phyloP scores from a whole-genome alignment of 2,113 vertebrate genomes.

The Aspidoscelis tigris region DNA sequence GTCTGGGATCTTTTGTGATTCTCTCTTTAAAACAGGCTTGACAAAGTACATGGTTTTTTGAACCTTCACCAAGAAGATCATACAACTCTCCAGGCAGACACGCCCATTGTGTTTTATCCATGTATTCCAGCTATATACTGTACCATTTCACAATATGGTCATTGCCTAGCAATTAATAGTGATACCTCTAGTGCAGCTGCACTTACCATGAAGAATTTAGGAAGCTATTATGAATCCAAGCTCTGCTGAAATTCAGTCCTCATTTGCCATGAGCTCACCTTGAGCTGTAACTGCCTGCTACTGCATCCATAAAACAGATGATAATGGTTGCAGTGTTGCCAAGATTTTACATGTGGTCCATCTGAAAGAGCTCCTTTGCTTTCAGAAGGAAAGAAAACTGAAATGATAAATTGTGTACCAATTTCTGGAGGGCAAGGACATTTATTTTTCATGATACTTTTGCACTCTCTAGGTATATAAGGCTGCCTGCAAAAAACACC shows the following conservation, averaged over 20 bases:
- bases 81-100: too few relatives aligned
- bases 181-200: background rate
- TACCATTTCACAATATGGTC: too few relatives aligned
- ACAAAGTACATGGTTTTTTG: background rate
- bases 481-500: background rate
- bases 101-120: too few relatives aligned
- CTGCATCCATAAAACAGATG: background rate
- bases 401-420: background rate
- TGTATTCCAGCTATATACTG: too few relatives aligned
- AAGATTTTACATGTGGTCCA: background rate
- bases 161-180: background rate
- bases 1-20: too few relatives aligned
- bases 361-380: background rate
- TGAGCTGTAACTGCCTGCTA: background rate
- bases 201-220: background rate
- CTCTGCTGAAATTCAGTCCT: background rate
- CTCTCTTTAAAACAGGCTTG: background rate
- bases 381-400: background rate
- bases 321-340: background rate
- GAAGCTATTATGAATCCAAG: background rate
- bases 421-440: background rate
- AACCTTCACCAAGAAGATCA: too few relatives aligned
- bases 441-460: background rate
- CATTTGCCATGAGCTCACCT: background rate
- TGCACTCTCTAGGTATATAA: background rate